Base-by-base conservation (phyloP, 2,113 vertebrate genomes). In the Semnornis frantzii region DNA sequence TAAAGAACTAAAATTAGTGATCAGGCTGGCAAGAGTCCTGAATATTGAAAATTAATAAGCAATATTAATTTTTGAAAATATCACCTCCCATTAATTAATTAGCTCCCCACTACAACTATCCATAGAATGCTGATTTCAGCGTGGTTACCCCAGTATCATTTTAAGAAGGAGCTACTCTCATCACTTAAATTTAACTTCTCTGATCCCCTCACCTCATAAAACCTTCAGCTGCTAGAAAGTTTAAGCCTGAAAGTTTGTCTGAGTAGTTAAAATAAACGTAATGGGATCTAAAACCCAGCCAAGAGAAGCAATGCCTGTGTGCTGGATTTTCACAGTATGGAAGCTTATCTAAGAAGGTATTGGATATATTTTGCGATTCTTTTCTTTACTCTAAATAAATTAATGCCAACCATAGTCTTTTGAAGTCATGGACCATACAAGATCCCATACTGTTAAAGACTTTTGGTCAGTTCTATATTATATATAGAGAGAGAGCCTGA, bases 291-390 rank as follows among this genome's bases (percentile, higher is more conserved):
- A 92, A 88, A 52, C 66, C 15, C 59, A 93, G 48, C 4, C 37
- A 79, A 58, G 58, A 93, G 63, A 52, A 75, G 34, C 10, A 65
- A 16, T 62, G 58, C 13, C 63, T 57, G 0, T 63, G 70, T 81
- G n/a, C 46, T 86, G 44, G n/a, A 58, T 80, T 89, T 94, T 92
- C 90, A 81, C 93, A 88, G 82, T 87, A 59, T 86, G 85, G 82
- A 63, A 59, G 39, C 27, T 88, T 74, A 78, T 34, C 8, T 71
- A 50, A 57, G 66, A 78, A 68, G 55, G 33, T 39, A 52, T 2
- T 72, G 54, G 39, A 69, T 68, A 5, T 31, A 75, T 95, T 92
- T 92, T 78, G 39, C 52, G 48, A 69, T 64, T 74, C 37, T 81
- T 66, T 88, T 59, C 50, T 33, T 83, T 86, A 58, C 10, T 39